Evolutionary conservation across 2,113 vertebrate genomes (phyloP).

Genomic region (Heterocephalus glaber): DNA sequence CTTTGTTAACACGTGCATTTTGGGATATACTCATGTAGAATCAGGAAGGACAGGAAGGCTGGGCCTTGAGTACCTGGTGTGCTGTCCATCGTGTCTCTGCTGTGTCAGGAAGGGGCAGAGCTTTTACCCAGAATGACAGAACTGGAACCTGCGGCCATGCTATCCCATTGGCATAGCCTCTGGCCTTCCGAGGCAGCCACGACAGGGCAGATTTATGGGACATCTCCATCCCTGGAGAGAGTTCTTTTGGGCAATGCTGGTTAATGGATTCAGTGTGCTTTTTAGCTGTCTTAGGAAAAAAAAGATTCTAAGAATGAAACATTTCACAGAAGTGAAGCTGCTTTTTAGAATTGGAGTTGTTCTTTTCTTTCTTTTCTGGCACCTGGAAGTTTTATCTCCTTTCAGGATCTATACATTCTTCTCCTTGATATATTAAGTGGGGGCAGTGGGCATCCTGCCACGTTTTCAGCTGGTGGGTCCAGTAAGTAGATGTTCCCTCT

Average conservation of each 20-base stretch:
- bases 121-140: too few relatives aligned
- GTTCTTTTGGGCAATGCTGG: accelerated
- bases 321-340: too few relatives aligned
- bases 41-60: neutral
- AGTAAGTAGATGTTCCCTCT: neutral
- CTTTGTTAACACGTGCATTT: accelerated
- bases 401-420: neutral
- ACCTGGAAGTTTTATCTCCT: neutral
- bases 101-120: neutral
- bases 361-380: neutral
- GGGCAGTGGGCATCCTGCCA: neutral
- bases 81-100: accelerated
- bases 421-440: accelerated
- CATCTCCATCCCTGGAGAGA: accelerated
- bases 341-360: neutral
- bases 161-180: accelerated
- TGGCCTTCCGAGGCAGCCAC: accelerated
- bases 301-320: neutral
- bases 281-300: neutral
- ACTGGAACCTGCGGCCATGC: accelerated
- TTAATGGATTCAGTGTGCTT: neutral
- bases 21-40: neutral
- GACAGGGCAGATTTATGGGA: neutral
- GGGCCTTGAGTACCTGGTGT: accelerated
- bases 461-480: too few relatives aligned